Percentiles rank a stretch among this genome's conserved stretches.
Evolutionary conservation across 2,888 invertebrate species (phyloP).

Genomic region (Nemoura dubitans): DNA sequence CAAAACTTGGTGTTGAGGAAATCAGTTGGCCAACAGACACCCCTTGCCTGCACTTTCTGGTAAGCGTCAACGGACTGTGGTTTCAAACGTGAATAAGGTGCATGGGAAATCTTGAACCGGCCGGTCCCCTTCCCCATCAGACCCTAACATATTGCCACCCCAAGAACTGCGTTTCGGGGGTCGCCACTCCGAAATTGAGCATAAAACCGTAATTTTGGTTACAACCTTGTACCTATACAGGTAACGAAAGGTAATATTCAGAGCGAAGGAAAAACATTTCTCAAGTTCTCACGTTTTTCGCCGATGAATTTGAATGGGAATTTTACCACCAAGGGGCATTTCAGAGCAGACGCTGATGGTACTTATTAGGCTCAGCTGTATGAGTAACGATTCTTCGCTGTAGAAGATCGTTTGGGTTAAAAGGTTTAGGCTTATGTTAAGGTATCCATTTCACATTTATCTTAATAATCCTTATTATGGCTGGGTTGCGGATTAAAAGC

Average conservation of each 20-base stretch:
- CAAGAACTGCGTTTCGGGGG: background rate
- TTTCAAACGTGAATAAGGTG: background rate
- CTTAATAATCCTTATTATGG: background rate
- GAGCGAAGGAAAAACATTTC: background rate
- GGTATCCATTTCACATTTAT: constrained; percentile 3
- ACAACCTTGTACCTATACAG: background rate
- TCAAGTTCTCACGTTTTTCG: constrained; percentile 33
- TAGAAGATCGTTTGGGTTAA: background rate
- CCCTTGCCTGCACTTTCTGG: background rate
- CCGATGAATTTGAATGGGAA: background rate
- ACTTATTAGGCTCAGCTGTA: no score
- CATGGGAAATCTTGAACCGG: constrained; percentile 3
- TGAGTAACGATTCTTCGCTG: background rate
- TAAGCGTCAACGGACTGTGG: background rate
- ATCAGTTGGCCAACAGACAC: background rate
- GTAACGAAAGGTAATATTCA: background rate
- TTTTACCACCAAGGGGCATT: background rate
- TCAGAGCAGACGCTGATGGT: background rate
- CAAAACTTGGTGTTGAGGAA: background rate
- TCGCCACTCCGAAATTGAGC: background rate
- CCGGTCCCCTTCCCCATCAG: background rate
- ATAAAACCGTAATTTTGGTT: constrained; percentile 17
- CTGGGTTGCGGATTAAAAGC: background rate
- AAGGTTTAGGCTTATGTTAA: background rate
- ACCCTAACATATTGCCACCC: constrained; percentile 12